A percentile compares a stretch with the other conserved stretches of the same genome.
phyloP scores from a whole-genome alignment of 2,113 vertebrate genomes.

The Heloderma charlesbogerti region DNA sequence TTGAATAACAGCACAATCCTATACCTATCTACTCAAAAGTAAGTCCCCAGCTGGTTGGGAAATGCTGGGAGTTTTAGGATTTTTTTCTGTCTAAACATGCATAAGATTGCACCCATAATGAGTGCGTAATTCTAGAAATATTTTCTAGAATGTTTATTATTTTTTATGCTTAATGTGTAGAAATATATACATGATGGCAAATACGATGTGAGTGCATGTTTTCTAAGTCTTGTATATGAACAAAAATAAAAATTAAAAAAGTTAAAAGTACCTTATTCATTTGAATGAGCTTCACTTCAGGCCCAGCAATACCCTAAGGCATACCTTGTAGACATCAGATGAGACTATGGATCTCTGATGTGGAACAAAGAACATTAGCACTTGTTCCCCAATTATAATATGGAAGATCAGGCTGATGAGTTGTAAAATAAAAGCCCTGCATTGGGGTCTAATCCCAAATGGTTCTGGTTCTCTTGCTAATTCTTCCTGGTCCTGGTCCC shows the following conservation, averaged over 20 bases:
- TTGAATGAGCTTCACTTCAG: not conserved
- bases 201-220: not conserved
- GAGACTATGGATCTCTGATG: not conserved
- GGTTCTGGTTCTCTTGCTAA: not conserved
- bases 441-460: not conserved
- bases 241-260: not conserved
- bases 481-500: not conserved
- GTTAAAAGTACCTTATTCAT: not conserved
- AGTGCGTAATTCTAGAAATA: too few relatives aligned
- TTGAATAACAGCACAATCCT: too few relatives aligned
- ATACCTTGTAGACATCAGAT: not conserved
- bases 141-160: too few relatives aligned
- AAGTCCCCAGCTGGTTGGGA: too few relatives aligned
- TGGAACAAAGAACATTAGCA: constrained; percentile 33
- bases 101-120: too few relatives aligned
- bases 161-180: not conserved
- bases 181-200: not conserved
- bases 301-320: not conserved
- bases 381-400: not conserved
- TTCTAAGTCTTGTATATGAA: not conserved
- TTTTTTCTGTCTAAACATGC: too few relatives aligned
- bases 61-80: too few relatives aligned
- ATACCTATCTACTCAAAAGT: too few relatives aligned
- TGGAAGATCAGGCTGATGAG: not conserved
- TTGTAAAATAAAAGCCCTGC: not conserved